Percentiles rank a stretch among this genome's conserved stretches.
Evolutionary conservation across 2,888 invertebrate species (phyloP).

Genomic region (Stenotaenia linearis): DNA sequence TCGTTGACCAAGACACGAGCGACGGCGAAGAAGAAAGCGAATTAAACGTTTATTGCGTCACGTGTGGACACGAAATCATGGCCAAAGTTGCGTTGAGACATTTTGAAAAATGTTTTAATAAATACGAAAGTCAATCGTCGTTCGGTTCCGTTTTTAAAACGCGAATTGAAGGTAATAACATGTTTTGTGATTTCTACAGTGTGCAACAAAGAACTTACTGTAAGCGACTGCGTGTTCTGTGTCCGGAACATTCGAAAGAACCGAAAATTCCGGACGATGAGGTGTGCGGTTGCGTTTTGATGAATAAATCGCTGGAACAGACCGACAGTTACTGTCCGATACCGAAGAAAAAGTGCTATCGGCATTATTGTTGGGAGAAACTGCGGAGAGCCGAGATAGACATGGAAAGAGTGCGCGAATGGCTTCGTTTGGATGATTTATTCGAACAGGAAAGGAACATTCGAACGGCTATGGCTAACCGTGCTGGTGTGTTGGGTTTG

Average conservation of each 20-base stretch:
- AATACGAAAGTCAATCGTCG: constrained; percentile 94
- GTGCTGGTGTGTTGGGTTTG: constrained; percentile 86
- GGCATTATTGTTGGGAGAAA: constrained; percentile 95
- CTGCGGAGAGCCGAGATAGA: constrained; percentile 88
- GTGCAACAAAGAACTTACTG: constrained; percentile 84
- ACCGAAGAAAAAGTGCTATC: constrained; percentile 82
- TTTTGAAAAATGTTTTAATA: constrained; percentile 97
- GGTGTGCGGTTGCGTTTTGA: constrained; percentile 90
- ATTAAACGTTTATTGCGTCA: constrained; percentile 88
- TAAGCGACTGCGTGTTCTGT: constrained; percentile 87
- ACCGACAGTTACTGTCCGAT: constrained; percentile 81
- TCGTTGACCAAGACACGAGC: constrained; percentile 51
- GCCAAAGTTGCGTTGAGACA: constrained; percentile 87
- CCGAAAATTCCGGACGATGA: constrained; percentile 55
- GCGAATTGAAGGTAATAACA: constrained; percentile 86
- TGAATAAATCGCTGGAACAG: constrained; percentile 72
- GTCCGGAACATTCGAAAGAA: constrained; percentile 96
- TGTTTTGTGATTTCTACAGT: constrained; percentile 97
- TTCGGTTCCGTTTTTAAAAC: constrained; percentile 94
- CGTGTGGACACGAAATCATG: constrained; percentile 93
- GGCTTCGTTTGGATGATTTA: constrained; percentile 88
- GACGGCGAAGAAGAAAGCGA: constrained; percentile 50
- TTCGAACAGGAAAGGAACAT: constrained; percentile 89
- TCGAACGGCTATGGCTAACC: constrained; percentile 61
- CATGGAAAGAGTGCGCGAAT: constrained; percentile 69